Evolutionary conservation across 2,113 vertebrate species (phyloP), one percentile per base, ranked within the genome.

Genomic region (Seriola dumerili): DNA sequence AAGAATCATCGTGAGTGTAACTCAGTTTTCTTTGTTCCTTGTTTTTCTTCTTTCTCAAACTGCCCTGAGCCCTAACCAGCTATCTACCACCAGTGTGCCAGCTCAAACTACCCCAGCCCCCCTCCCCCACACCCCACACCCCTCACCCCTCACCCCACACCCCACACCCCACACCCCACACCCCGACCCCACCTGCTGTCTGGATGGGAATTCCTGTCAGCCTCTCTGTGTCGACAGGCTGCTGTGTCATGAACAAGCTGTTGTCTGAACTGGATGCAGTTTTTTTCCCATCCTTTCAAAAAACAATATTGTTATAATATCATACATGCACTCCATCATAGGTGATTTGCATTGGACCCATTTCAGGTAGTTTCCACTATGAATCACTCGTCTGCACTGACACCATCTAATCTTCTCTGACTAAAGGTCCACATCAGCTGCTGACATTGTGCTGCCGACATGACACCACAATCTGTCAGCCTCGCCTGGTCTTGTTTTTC

Each of bases 151-250:
- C 40, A 2, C 40, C 8, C 40, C 34, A 5, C 34, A 25, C 19
- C 0, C 34, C 55, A 29, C 55, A n/a, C 63, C 38, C 16, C 23
- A 23, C n/a, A 34, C 46, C 72, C 83, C 76, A 76, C 84, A 73
- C 71, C 76, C 77, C 50, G 44, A 68, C 67, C 65, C 67, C 63
- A 79, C 25, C 89, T 88, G 88, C 81, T 88, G 80, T 80, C 75
- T 83, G 64, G 8, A 62, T 40, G 25, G 78, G 57, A 68, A 79
- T 76, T 73, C 66, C 64, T 63, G 46, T 42, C 78, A 57, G 59
- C 44, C 23, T 71, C 40, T 80, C 48, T 23, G 62, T 17, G 59
- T 58, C 23, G 57, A 29, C 68, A 76, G 40, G 69, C 76, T 63
- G 46, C 73, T 79, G 86, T 62, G 61, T 75, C 84, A 81, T 69